phyloP scores from a whole-genome alignment of 2,113 vertebrate species.

The Lontra canadensis region DNA sequence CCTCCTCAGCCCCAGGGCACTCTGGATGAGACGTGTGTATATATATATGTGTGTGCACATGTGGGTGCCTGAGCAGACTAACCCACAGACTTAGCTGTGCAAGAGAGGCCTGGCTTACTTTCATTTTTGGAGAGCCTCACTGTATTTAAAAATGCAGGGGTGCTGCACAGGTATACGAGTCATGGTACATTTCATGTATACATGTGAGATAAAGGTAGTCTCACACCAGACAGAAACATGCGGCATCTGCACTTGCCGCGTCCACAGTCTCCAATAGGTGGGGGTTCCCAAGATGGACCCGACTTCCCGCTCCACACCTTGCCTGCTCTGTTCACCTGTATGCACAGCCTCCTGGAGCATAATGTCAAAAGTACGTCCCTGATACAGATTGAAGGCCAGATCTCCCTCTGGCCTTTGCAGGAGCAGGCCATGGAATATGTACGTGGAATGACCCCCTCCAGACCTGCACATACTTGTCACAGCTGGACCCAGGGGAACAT shows the following conservation, averaged over 20 bases:
- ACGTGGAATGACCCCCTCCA: background rate
- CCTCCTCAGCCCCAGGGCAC: background rate
- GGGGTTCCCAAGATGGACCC: background rate
- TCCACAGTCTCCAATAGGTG: no score
- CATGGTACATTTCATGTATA: background rate
- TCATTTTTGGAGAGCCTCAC: background rate
- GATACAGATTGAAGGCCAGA: background rate
- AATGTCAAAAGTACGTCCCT: background rate
- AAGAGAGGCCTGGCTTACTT: background rate
- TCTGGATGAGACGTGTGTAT: background rate
- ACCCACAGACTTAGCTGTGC: background rate
- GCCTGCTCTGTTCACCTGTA: background rate
- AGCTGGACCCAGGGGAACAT: background rate
- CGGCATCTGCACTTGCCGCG: background rate
- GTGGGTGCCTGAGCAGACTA: accelerated
- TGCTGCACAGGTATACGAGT: background rate
- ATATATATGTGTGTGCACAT: accelerated
- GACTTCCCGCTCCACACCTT: background rate
- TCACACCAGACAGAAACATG: background rate
- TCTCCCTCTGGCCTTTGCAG: background rate
- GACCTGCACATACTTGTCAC: background rate
- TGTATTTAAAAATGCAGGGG: background rate
- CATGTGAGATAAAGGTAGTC: background rate
- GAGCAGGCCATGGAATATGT: background rate
- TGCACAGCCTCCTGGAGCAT: background rate